A percentile compares a stretch with the other conserved stretches of the same genome.
Evolutionary conservation across 2,888 invertebrate species (phyloP).

Genomic region (Pterostichus madidus): DNA sequence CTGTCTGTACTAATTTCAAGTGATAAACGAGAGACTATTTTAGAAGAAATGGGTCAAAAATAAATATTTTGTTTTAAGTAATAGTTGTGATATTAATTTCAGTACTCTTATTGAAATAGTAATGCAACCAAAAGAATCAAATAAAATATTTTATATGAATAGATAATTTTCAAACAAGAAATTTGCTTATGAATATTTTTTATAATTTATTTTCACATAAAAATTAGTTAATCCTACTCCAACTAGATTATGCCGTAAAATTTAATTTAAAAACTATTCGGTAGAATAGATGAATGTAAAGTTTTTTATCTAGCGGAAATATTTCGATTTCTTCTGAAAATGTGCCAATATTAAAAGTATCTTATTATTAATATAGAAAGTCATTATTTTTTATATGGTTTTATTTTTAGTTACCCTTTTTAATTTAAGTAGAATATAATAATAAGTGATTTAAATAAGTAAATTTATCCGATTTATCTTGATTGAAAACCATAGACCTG

Average conservation of each 20-base stretch:
- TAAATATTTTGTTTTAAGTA: constrained; percentile 61
- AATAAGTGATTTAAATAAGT: constrained; percentile 1
- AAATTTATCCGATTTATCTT: neutral
- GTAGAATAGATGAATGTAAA: neutral
- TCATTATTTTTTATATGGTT: neutral
- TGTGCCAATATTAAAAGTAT: neutral
- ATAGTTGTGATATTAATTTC: constrained; percentile 56
- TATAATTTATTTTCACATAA: too few species aligned
- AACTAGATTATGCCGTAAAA: too few species aligned
- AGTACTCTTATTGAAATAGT: constrained; percentile 29
- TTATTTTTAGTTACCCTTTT: neutral
- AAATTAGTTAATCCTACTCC: too few species aligned
- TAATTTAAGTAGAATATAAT: neutral
- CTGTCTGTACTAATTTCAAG: constrained; percentile 59
- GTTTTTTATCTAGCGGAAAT: too few species aligned
- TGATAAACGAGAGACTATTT: constrained; percentile 59
- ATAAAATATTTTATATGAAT: constrained; percentile 7
- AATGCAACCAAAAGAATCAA: constrained; percentile 17
- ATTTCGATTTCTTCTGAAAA: neutral
- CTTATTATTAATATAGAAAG: neutral
- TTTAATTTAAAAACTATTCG: too few species aligned
- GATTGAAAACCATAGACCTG: constrained; percentile 8
- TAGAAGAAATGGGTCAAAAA: constrained; percentile 55
- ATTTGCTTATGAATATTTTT: too few species aligned
- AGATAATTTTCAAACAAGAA: constrained; percentile 7